A percentile compares a stretch with the other conserved stretches of the same genome.
Conservation (phyloP, 1,140 invertebrate species). For the Stenopsyche tienmushanensis region DNA sequence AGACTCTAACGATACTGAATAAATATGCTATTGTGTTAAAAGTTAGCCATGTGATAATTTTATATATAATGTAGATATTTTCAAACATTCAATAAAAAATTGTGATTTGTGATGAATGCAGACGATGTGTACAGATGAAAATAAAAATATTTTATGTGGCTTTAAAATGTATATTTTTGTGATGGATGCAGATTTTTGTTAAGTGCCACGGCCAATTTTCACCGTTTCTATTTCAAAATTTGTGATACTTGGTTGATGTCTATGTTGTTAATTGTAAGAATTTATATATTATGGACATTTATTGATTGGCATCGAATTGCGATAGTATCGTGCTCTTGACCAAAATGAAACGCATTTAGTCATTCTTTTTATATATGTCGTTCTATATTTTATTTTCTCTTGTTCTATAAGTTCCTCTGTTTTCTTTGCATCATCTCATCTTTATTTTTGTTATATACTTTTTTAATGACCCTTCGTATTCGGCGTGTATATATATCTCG, state of each 20-base stretch:
- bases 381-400: not conserved
- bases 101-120: slow-evolving; percentile 3
- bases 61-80: not conserved
- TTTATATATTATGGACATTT: not conserved
- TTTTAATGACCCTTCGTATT: not conserved
- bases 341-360: not conserved
- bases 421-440: not conserved
- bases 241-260: not conserved
- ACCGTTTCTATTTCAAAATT: not conserved
- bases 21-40: not conserved
- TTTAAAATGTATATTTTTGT: slow-evolving; percentile 15
- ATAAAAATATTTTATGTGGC: not conserved
- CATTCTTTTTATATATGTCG: not conserved
- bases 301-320: not conserved
- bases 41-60: too few species aligned
- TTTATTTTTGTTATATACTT: not conserved
- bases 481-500: not conserved
- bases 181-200: not conserved
- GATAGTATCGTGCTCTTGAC: not conserved
- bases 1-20: slow-evolving; percentile 30
- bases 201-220: not conserved
- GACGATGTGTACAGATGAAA: too few species aligned
- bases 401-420: not conserved
- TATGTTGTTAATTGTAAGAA: not conserved
- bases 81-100: not conserved